A percentile compares a stretch with the other conserved stretches of the same genome.
These are phyloP conservation scores for Dicentrarchus labrax DNA, from an alignment of 2,113 vertebrate genomes.

Conservation along the genomic window DNA sequence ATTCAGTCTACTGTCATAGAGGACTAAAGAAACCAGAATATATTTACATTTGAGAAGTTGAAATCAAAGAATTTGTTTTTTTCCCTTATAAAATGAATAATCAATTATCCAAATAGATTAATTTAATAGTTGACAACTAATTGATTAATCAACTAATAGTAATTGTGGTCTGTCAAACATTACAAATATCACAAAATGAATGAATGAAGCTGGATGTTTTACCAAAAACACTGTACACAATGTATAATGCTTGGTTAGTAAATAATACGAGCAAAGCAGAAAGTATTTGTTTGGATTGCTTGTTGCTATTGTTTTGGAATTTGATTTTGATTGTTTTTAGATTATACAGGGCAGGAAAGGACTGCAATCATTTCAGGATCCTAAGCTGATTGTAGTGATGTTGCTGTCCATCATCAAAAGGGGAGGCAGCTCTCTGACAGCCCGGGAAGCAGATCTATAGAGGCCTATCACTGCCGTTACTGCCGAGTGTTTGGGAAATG, in stretches of 20 bases:
- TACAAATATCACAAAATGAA: not conserved
- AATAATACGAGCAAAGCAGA: not conserved
- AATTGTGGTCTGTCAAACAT: not conserved
- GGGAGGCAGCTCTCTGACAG: conserved; percentile 14
- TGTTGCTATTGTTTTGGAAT: not conserved
- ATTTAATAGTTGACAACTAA: too few relatives aligned
- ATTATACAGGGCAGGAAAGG: conserved; percentile 38
- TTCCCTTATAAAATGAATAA: too few relatives aligned
- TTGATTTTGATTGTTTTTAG: conserved; percentile 39
- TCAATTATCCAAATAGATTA: too few relatives aligned
- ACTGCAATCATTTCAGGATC: conserved; percentile 55
- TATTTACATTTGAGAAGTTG: too few relatives aligned
- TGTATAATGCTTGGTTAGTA: not conserved
- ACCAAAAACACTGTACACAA: not conserved
- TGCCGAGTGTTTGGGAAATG: conserved; percentile 25
- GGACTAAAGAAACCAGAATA: too few relatives aligned
- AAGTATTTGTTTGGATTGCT: not conserved
- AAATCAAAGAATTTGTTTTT: too few relatives aligned
- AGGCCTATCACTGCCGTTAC: conserved; percentile 7
- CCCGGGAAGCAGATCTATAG: not conserved
- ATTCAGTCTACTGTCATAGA: too few relatives aligned
- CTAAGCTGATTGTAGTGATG: conserved; percentile 54
- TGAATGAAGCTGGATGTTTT: not conserved
- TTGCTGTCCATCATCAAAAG: not conserved
- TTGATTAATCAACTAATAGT: too few relatives aligned